Conservation (phyloP, 2,797 vertebrate species). For the Lates japonicus region DNA sequence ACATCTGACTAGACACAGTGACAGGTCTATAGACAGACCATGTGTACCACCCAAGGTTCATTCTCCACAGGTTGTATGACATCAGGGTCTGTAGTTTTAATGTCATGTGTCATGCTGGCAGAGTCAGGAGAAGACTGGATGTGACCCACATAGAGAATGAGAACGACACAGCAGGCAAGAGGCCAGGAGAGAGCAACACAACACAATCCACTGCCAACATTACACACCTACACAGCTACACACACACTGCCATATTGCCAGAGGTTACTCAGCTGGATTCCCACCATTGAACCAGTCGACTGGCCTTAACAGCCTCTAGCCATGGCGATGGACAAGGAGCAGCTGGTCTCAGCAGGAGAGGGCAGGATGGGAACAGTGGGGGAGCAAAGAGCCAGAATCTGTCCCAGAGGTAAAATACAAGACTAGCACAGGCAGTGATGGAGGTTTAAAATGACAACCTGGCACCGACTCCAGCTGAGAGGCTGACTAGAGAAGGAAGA, state of each 20-base stretch:
- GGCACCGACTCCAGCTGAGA: constrained; percentile 6
- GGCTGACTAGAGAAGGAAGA: not conserved
- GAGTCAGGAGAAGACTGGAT: constrained; percentile 35
- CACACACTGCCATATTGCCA: constrained; percentile 22
- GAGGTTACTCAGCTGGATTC: constrained; percentile 54
- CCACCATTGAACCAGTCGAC: constrained; percentile 39
- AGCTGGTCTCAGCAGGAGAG: constrained; percentile 45
- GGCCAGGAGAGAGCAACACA: constrained; percentile 20
- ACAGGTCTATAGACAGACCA: not conserved
- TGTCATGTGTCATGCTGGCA: constrained; percentile 28
- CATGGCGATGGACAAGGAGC: constrained; percentile 41
- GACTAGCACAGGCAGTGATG: constrained; percentile 22
- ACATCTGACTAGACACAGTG: constrained; percentile 2
- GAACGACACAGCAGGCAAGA: constrained; percentile 50
- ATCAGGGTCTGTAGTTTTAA: constrained; percentile 32
- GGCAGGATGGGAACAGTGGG: constrained; percentile 37
- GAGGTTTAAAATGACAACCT: constrained; percentile 16
- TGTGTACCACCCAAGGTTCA: not conserved
- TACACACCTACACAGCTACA: constrained; percentile 28
- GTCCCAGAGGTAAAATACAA: constrained; percentile 41
- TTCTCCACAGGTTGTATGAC: constrained; percentile 20
- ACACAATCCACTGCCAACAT: constrained; percentile 32
- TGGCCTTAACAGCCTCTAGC: constrained; percentile 49
- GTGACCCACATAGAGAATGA: constrained; percentile 56
- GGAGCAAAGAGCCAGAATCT: constrained; percentile 36